Base-by-base conservation (phyloP, 2,797 vertebrate species). In the Myotis vivesi region DNA sequence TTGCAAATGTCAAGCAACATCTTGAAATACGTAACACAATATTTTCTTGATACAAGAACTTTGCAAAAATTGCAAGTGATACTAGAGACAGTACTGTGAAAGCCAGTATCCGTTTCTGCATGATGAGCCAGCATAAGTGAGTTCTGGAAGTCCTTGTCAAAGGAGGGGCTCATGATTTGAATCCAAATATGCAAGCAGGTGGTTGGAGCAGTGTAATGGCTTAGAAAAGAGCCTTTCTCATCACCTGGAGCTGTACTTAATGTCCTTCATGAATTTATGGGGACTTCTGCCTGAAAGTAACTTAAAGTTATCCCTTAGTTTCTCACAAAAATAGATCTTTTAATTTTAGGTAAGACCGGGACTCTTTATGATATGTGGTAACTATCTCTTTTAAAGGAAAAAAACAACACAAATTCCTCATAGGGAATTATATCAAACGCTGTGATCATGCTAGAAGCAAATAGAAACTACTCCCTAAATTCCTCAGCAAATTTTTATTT, bases 401-500 rank as follows among this genome's bases (percentile, higher is more conserved):
- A 41, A 4, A 51, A 57, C 25, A 66, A 85, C 19, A 71, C 22
- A 88, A 73, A 92, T 92, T 72, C 5, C 49, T 88, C 30, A 95
- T 10, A 89, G 28, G n/a, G 89, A 91, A 89, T 62, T 90, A 28
- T 59, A 80, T 41, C 81, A 66, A 89, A 92, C 71, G 44, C 30
- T 89, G 59, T 80, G 46, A 59, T 16, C 6, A 80, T 92, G 66
- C 62, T 73, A 94, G 55, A 41, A 90, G 46, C 30, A 95, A 93
- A 87, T 90, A 44, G 17, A 11, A 92, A 76, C 41, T 28, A 46
- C 44, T 73, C n/a, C 10, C 49, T 87, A 84, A 93, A 91, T 91
- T 36, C n/a, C 91, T 87, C 11, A 55, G 38, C 25, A 96, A 87
- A 76, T 81, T 92, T 87, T 15, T 82, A 7, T 57, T 92, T 91